Base-by-base conservation (phyloP, 2,113 vertebrate species). In the Periophthalmodon schlosseri region DNA sequence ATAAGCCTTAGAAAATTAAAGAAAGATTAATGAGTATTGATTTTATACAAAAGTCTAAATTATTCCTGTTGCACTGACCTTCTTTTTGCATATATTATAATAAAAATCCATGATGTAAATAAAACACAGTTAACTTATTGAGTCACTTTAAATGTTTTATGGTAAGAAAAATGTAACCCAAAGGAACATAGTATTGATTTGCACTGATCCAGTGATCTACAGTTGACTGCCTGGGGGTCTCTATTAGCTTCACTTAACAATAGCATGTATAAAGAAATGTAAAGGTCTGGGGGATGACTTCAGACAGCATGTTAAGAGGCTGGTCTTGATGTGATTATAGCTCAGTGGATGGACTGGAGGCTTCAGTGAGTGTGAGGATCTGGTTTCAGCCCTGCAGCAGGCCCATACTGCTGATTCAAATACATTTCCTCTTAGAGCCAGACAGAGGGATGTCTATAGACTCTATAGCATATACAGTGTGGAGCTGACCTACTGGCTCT, bases 371-470 rank as follows among this genome's bases (percentile, higher is more conserved):
- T 83, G 74, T 23, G 34, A 15, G 73, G 73, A 75, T 91, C 87
- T 85, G 86, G 83, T 92, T 91, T 91, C 88, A 88, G 72, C 68
- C 78, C 70, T 66, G 83, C 82, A 87, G 83, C 82, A 76, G 60
- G 21, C 73, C 77, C 54, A 88, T 79, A 79, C 67, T 89, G 88
- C 86, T 92, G 83, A 91, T 90, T 88, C 85, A 82, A 72, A 76
- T 39, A 68, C 67, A 83, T 81, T 82, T 77, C 78, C 77, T 78
- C 58, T 44, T 24, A 73, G 73, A 79, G 75, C 76, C 23, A 64
- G 75, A 78, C 34, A 72, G 80, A 36, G 67, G n/a, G 70, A n/a
- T 52, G 77, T 77, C 79, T 79, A 66, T 80, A 74, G 68, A 64
- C 54, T 75, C 75, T 69, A 71, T 78, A 71, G 39, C 65, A 74